Base-by-base conservation (phyloP, 1,140 invertebrate species). In the Drosophila eugracilis region DNA sequence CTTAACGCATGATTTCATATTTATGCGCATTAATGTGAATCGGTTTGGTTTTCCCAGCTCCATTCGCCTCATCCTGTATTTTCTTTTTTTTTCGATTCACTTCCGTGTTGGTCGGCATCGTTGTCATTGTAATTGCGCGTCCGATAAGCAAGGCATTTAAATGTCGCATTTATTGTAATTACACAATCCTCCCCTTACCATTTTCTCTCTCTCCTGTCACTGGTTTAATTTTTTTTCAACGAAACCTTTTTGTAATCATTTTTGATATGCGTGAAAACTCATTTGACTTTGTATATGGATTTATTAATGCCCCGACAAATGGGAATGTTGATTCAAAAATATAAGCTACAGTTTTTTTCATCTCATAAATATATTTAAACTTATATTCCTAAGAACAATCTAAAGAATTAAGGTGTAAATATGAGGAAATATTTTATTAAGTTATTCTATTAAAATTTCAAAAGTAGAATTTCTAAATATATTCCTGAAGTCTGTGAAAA, bases 1-100 rank as follows among this genome's bases (percentile, higher is more conserved):
- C 84, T 88, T 88, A 88, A 88, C 84, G 83, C 83, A 88, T 88
- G 83, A 88, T 88, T 88, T 88, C 83, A 88, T 88, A 88, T 88
- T 88, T 88, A 88, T 89, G 66, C 84, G 83, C 75, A 88, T 89
- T 88, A 88, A 83, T 88, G 83, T 62, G 83, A 88, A 81, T 81
- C 77, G 73, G 39, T 53, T 63, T 36, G 53, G 32, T 67, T 44
- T 70, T 44, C 42, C 15, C 54, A 24, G 42, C 15, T 22, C 22
- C 45, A 15, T 15, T 45, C 54, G 41, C 48, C 36, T 32, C 62
- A 17, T 37, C 26, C 26, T 28, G 1, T 24, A 15, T 10, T 30
- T 17, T 34, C 37, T 54, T 39, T 17, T 34, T 30, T 54, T 39
- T 53, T 54, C 59, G 60, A 52, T 48, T 72, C 75, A 41, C 78